Percentiles rank a stretch among this genome's conserved stretches.
These are phyloP conservation scores for Mercenaria mercenaria DNA, from an alignment of 1,140 invertebrate species.

Conservation along the genomic window DNA sequence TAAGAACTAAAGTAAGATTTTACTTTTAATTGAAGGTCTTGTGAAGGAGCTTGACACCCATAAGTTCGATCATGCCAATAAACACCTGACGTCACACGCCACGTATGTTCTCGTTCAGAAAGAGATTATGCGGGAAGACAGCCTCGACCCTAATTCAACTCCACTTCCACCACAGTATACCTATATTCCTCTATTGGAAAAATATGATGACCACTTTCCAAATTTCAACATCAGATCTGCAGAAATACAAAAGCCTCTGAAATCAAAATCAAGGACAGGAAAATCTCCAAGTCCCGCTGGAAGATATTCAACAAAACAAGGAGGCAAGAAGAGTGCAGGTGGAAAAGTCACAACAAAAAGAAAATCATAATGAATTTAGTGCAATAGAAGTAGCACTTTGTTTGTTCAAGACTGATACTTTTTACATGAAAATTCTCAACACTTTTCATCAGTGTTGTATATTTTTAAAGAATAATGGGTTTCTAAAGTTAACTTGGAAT, in stretches of 20 bases:
- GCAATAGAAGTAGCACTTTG: too few relatives aligned
- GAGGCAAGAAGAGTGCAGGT: slow-evolving; percentile 27
- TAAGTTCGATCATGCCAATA: slow-evolving; percentile 73
- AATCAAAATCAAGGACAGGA: slow-evolving; percentile 42
- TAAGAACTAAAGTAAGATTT: too few relatives aligned
- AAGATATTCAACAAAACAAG: slow-evolving; percentile 47
- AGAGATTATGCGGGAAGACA: slow-evolving; percentile 62
- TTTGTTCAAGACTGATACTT: too few relatives aligned
- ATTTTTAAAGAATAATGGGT: too few relatives aligned
- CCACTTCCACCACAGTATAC: slow-evolving; percentile 66
- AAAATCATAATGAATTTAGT: slow-evolving; percentile 33
- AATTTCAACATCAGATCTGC: slow-evolving; percentile 71
- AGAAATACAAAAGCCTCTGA: slow-evolving; percentile 64
- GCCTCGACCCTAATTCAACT: slow-evolving; percentile 13
- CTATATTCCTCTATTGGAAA: slow-evolving; percentile 73
- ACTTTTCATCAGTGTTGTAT: too few relatives aligned
- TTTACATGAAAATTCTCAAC: too few relatives aligned
- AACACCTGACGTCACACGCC: slow-evolving; percentile 71
- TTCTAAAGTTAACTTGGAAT: too few relatives aligned
- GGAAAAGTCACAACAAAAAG: slow-evolving; percentile 40
- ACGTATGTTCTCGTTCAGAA: slow-evolving; percentile 78
- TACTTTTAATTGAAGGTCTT: slow-evolving; percentile 66
- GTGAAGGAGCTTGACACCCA: slow-evolving; percentile 76
- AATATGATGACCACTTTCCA: slow-evolving; percentile 72
- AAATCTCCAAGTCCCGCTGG: slow-evolving; percentile 77